Percentiles rank a stretch among this genome's conserved stretches.
These are phyloP conservation scores for Melanerpes formicivorus DNA, from an alignment of 2,113 vertebrate species.

Conservation along the genomic window DNA sequence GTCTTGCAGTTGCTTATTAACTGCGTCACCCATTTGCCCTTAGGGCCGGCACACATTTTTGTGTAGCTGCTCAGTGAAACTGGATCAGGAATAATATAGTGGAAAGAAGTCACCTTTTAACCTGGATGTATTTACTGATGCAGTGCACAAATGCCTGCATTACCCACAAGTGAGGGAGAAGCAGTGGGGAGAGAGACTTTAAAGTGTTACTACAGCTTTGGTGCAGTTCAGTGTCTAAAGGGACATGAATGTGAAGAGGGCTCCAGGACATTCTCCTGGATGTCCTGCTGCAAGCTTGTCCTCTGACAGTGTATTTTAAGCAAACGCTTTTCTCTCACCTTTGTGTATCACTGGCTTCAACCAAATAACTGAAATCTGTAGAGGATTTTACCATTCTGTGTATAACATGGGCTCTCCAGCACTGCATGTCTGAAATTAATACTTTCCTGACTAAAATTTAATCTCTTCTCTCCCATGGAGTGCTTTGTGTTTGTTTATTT, in stretches of 20 bases:
- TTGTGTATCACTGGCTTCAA: background rate
- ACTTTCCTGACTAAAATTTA: background rate
- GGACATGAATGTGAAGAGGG: background rate
- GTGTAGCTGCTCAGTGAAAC: background rate
- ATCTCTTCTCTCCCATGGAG: background rate
- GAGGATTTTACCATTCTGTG: background rate
- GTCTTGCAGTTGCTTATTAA: background rate
- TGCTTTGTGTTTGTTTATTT: background rate
- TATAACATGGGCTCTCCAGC: background rate
- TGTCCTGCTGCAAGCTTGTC: background rate
- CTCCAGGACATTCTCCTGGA: rapidly evolving
- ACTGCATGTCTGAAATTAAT: background rate
- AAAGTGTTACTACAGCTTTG: background rate
- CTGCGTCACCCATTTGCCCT: conserved; percentile 6
- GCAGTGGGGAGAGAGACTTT: background rate
- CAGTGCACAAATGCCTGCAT: background rate
- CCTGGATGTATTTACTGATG: background rate
- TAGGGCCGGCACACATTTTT: background rate
- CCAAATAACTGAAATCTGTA: background rate
- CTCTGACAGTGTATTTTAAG: background rate
- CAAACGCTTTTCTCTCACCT: background rate
- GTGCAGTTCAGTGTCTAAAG: background rate
- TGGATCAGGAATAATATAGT: background rate
- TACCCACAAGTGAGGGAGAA: background rate
- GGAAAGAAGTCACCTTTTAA: conserved; percentile 38